Evolutionary conservation across 1,140 invertebrate species (phyloP), one percentile per base, ranked within the genome.

Genomic region (Microplitis mediator): DNA sequence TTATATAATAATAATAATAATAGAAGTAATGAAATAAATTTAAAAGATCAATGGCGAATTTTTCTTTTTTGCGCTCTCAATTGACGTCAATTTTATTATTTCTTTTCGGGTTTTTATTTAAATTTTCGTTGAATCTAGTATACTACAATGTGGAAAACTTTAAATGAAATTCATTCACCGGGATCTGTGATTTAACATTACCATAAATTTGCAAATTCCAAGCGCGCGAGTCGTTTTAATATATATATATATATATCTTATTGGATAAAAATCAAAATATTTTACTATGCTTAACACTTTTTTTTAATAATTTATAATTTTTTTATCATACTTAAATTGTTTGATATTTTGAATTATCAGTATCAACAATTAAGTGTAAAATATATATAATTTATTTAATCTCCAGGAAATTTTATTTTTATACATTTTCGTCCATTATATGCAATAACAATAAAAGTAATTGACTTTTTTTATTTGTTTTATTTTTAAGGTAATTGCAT

Each of bases 81-180:
- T 45, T 45, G 39, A 45, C 39, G 39, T 45, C 6, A 45, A 45
- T 60, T 60, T 31, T 34, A 23, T 60, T 60, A 34, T 60, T 31
- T 11, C 11, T 32, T 11, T 32, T 32, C 52, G 14, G 13, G n/a
- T 54, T 32, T 8, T 13, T 60, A 60, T 60, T 60, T 13, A 60
- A 60, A 60, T 60, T 60, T 50, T 54, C 31, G 66, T 13, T 39
- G 34, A 69, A 60, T 60, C 13, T 56, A 56, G 14, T 36, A 56
- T 31, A 32, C 16, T 23, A 60, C 58, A 34, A 58, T 35, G 67
- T 78, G 78, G 75, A 76, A 77, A 82, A 82, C 77, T 82, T 82
- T 80, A 82, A 82, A 82, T 82, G 78, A 82, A 82, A 82, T 82
- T 82, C 80, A 82, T 81, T 82, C 79, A 76, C 69, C 68, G 79